Evolutionary conservation across 2,113 vertebrate genomes (phyloP).

Genomic region (Erythrolamprus reginae): DNA sequence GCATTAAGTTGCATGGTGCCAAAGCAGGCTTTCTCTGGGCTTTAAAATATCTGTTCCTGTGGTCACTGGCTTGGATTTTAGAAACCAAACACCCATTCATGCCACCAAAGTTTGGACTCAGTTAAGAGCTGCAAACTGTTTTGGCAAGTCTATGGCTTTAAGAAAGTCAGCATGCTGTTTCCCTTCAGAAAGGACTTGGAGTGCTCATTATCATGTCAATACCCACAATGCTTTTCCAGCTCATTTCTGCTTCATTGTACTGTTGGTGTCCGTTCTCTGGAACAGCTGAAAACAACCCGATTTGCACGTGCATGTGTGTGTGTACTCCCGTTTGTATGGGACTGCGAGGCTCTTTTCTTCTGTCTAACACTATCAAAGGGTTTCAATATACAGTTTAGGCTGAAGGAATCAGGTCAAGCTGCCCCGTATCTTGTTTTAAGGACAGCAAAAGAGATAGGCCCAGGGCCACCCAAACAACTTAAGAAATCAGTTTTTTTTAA

Average conservation of each 20-base stretch:
- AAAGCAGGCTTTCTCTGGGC: not conserved
- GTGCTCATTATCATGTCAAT: slow-evolving; percentile 63
- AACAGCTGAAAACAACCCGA: slow-evolving; percentile 58
- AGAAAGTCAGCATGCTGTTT: slow-evolving; percentile 47
- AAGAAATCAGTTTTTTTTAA: slow-evolving; percentile 40
- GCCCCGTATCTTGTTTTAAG: slow-evolving; percentile 25
- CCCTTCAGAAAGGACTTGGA: slow-evolving; percentile 56
- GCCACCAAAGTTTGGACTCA: slow-evolving; percentile 24
- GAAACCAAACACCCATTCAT: not conserved
- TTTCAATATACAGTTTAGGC: slow-evolving; percentile 35
- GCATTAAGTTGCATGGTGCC: not conserved
- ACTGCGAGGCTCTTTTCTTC: slow-evolving; percentile 35
- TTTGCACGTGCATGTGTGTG: slow-evolving; percentile 43
- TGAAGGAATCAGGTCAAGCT: slow-evolving; percentile 28
- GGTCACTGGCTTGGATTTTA: not conserved
- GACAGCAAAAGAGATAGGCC: slow-evolving; percentile 2
- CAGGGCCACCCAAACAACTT: slow-evolving; percentile 46
- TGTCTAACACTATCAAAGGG: slow-evolving; percentile 41
- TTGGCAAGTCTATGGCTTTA: slow-evolving; percentile 39
- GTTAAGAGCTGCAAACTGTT: not conserved
- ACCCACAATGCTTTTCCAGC: slow-evolving; percentile 64
- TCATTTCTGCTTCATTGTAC: slow-evolving; percentile 53
- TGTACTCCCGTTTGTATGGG: not conserved
- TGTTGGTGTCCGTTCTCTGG: slow-evolving; percentile 50
- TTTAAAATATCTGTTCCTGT: not conserved